These are phyloP conservation scores for Thysanoteuthis rhombus DNA, from an alignment of 2,888 invertebrate species.

Conservation along the genomic window DNA sequence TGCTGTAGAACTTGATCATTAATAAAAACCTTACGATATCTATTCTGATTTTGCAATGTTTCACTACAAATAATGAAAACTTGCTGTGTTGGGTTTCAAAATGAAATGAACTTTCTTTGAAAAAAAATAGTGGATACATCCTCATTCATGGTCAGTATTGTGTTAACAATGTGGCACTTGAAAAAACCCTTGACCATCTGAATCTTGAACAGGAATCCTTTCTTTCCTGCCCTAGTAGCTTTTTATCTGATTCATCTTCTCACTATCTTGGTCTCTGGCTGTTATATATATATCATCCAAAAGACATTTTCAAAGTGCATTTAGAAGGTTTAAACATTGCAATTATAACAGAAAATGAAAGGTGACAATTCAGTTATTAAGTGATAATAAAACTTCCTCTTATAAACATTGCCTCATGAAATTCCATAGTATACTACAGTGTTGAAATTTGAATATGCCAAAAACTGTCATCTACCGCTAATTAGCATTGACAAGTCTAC, in stretches of 20 bases:
- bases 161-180: too few relatives aligned
- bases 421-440: background rate
- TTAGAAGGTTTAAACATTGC: background rate
- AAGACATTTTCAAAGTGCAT: background rate
- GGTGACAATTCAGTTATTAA: background rate
- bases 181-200: background rate
- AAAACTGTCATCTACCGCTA: background rate
- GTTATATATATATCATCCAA: background rate
- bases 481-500: constrained; percentile 12
- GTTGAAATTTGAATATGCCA: background rate
- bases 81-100: too few relatives aligned
- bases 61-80: too few relatives aligned
- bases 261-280: background rate
- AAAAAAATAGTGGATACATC: too few relatives aligned
- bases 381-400: background rate
- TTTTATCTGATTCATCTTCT: background rate
- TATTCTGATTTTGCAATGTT: too few relatives aligned
- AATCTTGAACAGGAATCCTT: background rate
- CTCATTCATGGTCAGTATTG: too few relatives aligned
- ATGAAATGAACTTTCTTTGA: too few relatives aligned
- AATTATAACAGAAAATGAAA: background rate
- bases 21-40: too few relatives aligned
- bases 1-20: too few relatives aligned
- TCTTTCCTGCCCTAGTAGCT: background rate
- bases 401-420: constrained; percentile 12